phyloP scores from a whole-genome alignment of 2,797 vertebrate genomes.

The Siniperca scherzeri region DNA sequence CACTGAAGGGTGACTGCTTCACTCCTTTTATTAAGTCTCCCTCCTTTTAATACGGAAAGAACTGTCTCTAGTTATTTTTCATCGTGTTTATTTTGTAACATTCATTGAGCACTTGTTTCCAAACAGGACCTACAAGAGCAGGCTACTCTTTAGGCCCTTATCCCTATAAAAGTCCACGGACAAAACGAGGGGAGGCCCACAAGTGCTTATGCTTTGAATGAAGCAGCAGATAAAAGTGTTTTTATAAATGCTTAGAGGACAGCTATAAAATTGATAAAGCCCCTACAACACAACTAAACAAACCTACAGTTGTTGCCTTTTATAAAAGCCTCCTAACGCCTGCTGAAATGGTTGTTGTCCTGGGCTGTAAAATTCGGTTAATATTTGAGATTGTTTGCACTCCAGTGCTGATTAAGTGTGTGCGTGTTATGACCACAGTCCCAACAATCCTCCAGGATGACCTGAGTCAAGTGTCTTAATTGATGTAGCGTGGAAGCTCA shows the following conservation, averaged over 20 bases:
- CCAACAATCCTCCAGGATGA: constrained; percentile 30
- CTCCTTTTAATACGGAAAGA: constrained; percentile 89
- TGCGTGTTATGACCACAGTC: constrained; percentile 3
- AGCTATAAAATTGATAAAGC: constrained; percentile 84
- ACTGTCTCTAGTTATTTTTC: constrained; percentile 97
- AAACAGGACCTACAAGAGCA: constrained; percentile 92
- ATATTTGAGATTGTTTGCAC: constrained; percentile 19
- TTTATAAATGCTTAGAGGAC: constrained; percentile 66
- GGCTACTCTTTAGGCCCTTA: constrained; percentile 67
- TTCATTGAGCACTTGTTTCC: constrained; percentile 95
- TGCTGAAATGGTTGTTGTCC: constrained; percentile 78
- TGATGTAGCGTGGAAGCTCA: constrained; percentile 1
- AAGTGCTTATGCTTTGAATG: constrained; percentile 63
- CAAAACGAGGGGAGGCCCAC: constrained; percentile 66
- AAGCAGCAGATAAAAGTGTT: constrained; percentile 67
- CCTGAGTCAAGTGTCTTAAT: constrained; percentile 52
- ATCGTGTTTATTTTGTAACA: constrained; percentile 98
- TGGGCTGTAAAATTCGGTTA: constrained; percentile 68
- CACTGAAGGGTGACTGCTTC: constrained; percentile 95
- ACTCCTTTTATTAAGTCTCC: constrained; percentile 95
- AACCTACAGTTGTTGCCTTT: constrained; percentile 21
- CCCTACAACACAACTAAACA: constrained; percentile 28
- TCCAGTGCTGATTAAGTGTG: background rate
- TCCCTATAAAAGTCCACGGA: constrained; percentile 77
- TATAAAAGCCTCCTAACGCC: background rate